These are phyloP conservation scores for Stegodyphus mimosarum DNA, from an alignment of 1,140 invertebrate genomes.

Conservation along the genomic window DNA sequence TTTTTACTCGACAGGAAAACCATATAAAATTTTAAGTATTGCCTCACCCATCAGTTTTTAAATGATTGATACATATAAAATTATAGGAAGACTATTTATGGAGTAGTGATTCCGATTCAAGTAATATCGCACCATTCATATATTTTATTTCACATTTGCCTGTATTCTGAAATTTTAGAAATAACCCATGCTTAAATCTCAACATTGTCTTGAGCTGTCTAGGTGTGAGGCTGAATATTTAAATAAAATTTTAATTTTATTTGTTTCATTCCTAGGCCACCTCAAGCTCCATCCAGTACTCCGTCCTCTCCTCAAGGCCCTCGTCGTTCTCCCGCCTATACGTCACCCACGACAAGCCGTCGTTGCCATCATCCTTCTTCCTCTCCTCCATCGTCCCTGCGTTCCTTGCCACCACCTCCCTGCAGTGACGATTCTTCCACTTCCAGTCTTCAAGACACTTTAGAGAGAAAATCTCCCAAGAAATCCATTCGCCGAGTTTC, in stretches of 20 bases:
- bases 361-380: constrained; percentile 2
- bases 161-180: too few relatives aligned
- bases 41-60: too few relatives aligned
- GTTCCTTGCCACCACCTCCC: constrained; percentile 2
- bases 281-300: constrained; percentile 26
- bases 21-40: too few relatives aligned
- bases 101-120: too few relatives aligned
- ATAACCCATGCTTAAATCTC: too few relatives aligned
- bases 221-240: too few relatives aligned
- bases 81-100: too few relatives aligned
- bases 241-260: background rate
- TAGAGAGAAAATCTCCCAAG: background rate
- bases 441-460: constrained; percentile 31
- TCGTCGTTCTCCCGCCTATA: constrained; percentile 20
- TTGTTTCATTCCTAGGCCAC: constrained; percentile 5
- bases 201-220: too few relatives aligned
- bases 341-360: constrained; percentile 14
- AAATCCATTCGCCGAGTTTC: background rate
- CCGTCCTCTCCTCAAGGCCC: constrained; percentile 22
- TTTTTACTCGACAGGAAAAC: too few relatives aligned
- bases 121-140: too few relatives aligned
- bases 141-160: too few relatives aligned
- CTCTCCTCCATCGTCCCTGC: constrained; percentile 14
- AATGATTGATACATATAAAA: too few relatives aligned
- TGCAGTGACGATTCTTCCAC: constrained; percentile 21